Conservation (phyloP, 2,113 vertebrate genomes). For the Pithys albifrons region DNA sequence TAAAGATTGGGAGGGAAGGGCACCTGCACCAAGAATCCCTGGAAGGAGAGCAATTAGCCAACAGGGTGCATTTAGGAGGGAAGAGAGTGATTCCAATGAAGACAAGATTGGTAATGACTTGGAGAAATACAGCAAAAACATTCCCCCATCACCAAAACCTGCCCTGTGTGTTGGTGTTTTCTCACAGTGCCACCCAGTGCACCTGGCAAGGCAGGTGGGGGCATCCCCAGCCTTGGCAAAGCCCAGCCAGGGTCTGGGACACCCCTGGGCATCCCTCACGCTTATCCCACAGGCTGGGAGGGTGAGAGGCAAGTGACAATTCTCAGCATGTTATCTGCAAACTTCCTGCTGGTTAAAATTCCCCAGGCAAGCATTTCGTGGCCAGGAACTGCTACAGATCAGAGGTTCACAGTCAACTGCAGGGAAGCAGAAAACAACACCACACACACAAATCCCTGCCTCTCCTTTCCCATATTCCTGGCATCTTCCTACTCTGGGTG, state of each 20-base stretch:
- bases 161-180: neutral
- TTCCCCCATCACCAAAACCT: neutral
- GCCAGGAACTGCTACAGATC: neutral
- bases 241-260: no score
- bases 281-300: no score
- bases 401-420: neutral
- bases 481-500: neutral
- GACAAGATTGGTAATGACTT: neutral
- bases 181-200: neutral
- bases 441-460: neutral
- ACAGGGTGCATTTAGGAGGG: neutral
- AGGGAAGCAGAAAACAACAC: neutral
- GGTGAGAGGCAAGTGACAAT: neutral
- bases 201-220: no score
- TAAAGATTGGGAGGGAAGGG: neutral
- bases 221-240: no score
- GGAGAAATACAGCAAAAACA: neutral
- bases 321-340: neutral
- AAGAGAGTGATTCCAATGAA: neutral
- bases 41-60: neutral
- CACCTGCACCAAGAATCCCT: neutral
- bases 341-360: neutral
- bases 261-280: no score
- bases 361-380: neutral
- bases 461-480: neutral